Base-by-base conservation (phyloP, 2,113 vertebrate genomes). In the Rhineura floridana region DNA sequence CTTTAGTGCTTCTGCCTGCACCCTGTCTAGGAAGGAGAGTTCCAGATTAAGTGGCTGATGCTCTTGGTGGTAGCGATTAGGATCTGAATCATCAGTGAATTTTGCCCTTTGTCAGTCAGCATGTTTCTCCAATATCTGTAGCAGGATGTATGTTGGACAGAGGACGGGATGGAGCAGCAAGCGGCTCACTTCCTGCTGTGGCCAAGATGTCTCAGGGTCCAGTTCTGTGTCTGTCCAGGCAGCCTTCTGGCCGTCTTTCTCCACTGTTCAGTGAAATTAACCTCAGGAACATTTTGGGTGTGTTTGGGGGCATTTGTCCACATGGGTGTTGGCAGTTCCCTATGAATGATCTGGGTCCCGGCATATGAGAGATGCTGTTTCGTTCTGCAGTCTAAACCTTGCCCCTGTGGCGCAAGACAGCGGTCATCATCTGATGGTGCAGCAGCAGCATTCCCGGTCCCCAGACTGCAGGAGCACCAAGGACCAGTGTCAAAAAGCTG, bases 11-110 rank as follows among this genome's bases (percentile, higher is more conserved):
- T 0, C 39, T 48, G 39, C 30, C 1, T 0, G 0, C 6, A 1
- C 52, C 17, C 55, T 3, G 30, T 11, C 3, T 10, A 73, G 28
- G 3, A 6, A 50, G 28, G 23, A 0, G 0, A 59, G 70, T 83
- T 81, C 81, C 13, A 0, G 8, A 67, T 55, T 33, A 19, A 0
- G 8, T 4, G 0, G 50, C 2, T 70, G 2, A 46, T 8, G 5
- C 42, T 46, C 23, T 73, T 6, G 0, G 0, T 1, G 36, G 1
- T 0, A 9, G 52, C 19, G 7, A 6, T 1, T 0, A 0, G 12
- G 0, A 12, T 15, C 50, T 23, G 0, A 0, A 2, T 3, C 42
- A 6, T 0, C 0, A 30, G 0, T 0, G 76, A 46, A 39, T 36
- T 67, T 0, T 81, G 13, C 4, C 4, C 42, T 81, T 69, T 0